Evolutionary conservation across 2,888 invertebrate species (phyloP), one percentile per base, ranked within the genome.

Genomic region (Cataglyphis rosenhaueri): DNA sequence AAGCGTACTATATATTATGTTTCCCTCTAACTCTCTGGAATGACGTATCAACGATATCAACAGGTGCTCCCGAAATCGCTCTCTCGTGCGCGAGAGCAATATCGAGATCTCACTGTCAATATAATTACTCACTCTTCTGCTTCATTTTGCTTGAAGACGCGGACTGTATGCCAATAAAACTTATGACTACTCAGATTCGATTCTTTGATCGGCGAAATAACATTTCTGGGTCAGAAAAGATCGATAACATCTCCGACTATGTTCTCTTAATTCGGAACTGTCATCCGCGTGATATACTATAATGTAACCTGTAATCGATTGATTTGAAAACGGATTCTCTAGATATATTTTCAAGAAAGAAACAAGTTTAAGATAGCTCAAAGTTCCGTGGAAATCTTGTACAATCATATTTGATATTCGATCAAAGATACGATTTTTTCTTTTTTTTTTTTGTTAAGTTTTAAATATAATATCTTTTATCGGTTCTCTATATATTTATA

Each of bases 51-150:
- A n/a, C n/a, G 76, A 61, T 29, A 84, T 84, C 82, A 85, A 79
- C 85, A 84, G 85, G 87, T 85, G 87, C 82, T n/a, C 41, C 29
- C 59, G 64, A 81, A 66, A 73, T 76, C 76, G 74, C 83, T 83
- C 81, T 82, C 81, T 82, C 73, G 78, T 25, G 44, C 73, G 70
- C 38, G 44, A 71, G 70, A 62, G 79, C 57, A 79, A 82, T 84
- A 83, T 76, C 71, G 29, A 66, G 29, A 66, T n/a, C 12, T 25
- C 35, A 64, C 32, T 52, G 59, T 35, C 48, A 8, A n/a, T 71
- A 76, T 84, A 84, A 86, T 86, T 86, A 86, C 76, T 86, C 81
- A 84, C 68, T 86, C 84, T 82, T 76, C 52, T 66, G 86, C 48
- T 84, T 81, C 76, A 78, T 84, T 86, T 86, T 10, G 81, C 66